Evolutionary conservation across 53 echinoderm and acorn worm species (phyloP), one percentile per base, ranked within the genome.

Genomic region (Patiria pectinifera): DNA sequence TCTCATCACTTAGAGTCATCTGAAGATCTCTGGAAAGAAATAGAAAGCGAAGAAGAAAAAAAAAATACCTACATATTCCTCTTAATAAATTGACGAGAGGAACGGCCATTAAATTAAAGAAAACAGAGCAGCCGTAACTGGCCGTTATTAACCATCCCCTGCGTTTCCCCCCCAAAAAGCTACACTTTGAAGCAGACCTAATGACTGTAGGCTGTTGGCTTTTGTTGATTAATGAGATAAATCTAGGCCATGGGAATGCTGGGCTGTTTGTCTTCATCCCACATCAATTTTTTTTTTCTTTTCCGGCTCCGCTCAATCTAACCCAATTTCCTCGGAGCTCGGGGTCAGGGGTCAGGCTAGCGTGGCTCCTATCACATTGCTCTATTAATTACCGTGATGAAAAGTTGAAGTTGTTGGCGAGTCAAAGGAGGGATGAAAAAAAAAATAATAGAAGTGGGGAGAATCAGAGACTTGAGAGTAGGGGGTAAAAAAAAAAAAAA

Each of bases 191-290:
- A 76, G 78, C 78, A 87, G 87, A 77, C 87, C 87, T 87, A 87
- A 87, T 87, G 87, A 87, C 87, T 87, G 45, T 87, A 78, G 87
- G 87, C 87, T 87, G 87, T 87, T 87, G 87, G 87, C 87, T 87
- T 87, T 87, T 87, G 87, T 87, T 87, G 87, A 87, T 87, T 87
- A 87, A 87, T 87, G 87, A 87, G 87, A 78, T 78, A 87, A 87
- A 87, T 87, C 87, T 87, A 87, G 87, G 87, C 87, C 87, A 87
- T 59, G 87, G 87, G 87, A 78, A 87, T 87, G 87, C 78, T 60
- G 76, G 53, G 59, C 16, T 77, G 78, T 78, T 87, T 87, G 87
- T 87, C 87, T 59, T 59, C 87, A 87, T 87, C 76, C 44, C 19
- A 60, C 87, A 87, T 76, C 87, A 78, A 60, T 87, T 78, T 78